phyloP scores from a whole-genome alignment of 2,888 invertebrate genomes.

The Priocnemis perturbator region DNA sequence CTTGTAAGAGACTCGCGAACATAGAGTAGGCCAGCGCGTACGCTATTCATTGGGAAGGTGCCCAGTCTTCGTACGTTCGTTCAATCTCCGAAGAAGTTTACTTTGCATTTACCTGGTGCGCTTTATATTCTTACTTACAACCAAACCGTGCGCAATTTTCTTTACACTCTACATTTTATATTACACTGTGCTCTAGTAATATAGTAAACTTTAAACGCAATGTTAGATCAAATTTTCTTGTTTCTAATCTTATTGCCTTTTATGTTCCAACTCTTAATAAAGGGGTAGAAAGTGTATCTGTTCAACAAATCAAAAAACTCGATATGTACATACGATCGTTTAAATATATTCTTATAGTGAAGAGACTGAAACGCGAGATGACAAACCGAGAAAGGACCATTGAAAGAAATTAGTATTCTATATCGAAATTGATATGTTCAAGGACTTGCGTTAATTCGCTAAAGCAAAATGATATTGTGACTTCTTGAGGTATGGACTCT shows the following conservation, averaged over 20 bases:
- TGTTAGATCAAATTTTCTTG: slow-evolving; percentile 29
- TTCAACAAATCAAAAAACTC: slow-evolving; percentile 6
- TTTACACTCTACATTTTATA: slow-evolving; percentile 46
- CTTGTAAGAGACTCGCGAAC: slow-evolving; percentile 74
- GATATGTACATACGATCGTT: neutral
- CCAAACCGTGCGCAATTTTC: slow-evolving; percentile 68
- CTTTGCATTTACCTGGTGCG: slow-evolving; percentile 73
- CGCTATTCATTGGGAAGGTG: slow-evolving; percentile 73
- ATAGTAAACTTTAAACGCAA: slow-evolving; percentile 40
- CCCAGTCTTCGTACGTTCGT: slow-evolving; percentile 73
- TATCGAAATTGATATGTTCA: slow-evolving; percentile 70
- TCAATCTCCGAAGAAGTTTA: slow-evolving; percentile 73
- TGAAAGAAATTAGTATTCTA: slow-evolving; percentile 67
- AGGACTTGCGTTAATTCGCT: slow-evolving; percentile 45
- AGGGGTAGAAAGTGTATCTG: slow-evolving; percentile 2
- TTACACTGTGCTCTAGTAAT: slow-evolving; percentile 49
- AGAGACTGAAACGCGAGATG: slow-evolving; percentile 9
- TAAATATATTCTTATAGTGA: slow-evolving; percentile 3
- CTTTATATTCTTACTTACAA: slow-evolving; percentile 70
- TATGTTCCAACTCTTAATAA: neutral
- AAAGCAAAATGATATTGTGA: slow-evolving; percentile 36
- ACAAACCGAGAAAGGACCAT: slow-evolving; percentile 26
- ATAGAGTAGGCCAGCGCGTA: slow-evolving; percentile 72
- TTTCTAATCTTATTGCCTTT: neutral
- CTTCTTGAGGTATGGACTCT: neutral